Conservation (phyloP, 2,113 vertebrate species). For the Lanius ludovicianus region DNA sequence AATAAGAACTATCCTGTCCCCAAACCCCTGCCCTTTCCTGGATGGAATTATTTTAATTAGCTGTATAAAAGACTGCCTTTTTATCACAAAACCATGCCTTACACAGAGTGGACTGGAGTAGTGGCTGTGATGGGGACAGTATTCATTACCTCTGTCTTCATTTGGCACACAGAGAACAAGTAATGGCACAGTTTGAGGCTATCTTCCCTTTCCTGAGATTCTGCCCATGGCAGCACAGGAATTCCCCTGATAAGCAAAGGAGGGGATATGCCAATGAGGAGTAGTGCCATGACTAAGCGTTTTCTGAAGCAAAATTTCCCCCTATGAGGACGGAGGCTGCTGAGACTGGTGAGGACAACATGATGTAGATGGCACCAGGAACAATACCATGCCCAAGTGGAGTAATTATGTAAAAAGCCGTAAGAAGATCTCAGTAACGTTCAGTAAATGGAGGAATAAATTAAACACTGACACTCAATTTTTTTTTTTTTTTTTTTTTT, state of each 20-base stretch:
- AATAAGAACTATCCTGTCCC: not conserved
- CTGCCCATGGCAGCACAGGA: not conserved
- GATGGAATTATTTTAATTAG: not conserved
- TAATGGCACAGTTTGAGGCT: not conserved
- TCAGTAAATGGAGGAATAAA: not conserved
- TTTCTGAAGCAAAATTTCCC: not conserved
- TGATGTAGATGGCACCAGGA: rapidly evolving
- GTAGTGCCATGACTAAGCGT: not conserved
- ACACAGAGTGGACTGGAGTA: not conserved
- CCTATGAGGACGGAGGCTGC: not conserved
- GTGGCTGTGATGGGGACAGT: not conserved
- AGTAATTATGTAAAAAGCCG: not conserved
- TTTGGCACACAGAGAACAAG: not conserved
- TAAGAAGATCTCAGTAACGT: not conserved
- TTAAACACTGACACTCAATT: not conserved
- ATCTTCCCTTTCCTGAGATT: not conserved
- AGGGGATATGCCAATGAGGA: not conserved
- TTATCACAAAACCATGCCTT: not conserved
- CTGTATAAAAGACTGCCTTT: not conserved
- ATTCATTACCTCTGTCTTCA: not conserved
- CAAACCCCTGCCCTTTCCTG: not conserved
- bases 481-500: not conserved
- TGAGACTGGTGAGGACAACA: not conserved
- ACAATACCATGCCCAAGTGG: not conserved
- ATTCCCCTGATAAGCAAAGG: not conserved